phyloP scores from a whole-genome alignment of 1,140 invertebrate genomes.

The Trichomalopsis sarcophagae region DNA sequence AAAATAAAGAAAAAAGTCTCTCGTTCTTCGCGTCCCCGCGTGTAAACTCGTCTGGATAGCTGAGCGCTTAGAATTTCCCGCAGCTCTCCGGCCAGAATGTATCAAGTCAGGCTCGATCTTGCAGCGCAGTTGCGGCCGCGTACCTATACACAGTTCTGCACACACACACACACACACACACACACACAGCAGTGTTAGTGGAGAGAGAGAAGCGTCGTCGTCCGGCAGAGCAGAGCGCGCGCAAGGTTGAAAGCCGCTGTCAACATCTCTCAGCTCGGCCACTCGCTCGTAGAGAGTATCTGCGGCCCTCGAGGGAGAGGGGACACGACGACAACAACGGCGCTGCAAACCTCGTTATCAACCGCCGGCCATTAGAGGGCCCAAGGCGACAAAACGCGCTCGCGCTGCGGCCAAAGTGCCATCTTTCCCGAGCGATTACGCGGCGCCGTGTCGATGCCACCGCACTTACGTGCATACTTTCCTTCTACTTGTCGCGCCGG shows the following conservation, averaged over 20 bases:
- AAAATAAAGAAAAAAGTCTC: too few species aligned
- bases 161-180: background rate
- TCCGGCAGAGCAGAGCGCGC: background rate
- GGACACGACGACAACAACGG: background rate
- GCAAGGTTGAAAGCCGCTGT: conserved; percentile 74
- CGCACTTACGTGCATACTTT: conserved; percentile 66
- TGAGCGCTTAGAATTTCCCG: background rate
- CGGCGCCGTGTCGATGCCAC: conserved; percentile 67
- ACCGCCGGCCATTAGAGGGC: conserved; percentile 74
- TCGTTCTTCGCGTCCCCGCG: background rate
- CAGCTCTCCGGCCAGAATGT: background rate
- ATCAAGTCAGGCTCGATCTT: conserved; percentile 40
- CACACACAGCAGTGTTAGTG: too few species aligned
- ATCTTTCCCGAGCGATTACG: conserved; percentile 74
- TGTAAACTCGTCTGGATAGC: background rate
- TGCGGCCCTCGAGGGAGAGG: background rate
- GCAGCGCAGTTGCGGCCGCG: background rate
- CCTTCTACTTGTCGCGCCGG: conserved; percentile 60
- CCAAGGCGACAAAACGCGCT: conserved; percentile 73
- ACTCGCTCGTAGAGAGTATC: conserved; percentile 5
- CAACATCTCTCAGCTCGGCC: conserved; percentile 72
- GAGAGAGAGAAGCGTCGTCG: background rate
- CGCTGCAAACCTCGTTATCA: conserved; percentile 73
- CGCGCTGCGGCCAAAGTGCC: conserved; percentile 68
- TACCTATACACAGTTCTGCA: background rate